Base-by-base conservation (phyloP, 2,888 invertebrate genomes). In the Candidula unifasciata region DNA sequence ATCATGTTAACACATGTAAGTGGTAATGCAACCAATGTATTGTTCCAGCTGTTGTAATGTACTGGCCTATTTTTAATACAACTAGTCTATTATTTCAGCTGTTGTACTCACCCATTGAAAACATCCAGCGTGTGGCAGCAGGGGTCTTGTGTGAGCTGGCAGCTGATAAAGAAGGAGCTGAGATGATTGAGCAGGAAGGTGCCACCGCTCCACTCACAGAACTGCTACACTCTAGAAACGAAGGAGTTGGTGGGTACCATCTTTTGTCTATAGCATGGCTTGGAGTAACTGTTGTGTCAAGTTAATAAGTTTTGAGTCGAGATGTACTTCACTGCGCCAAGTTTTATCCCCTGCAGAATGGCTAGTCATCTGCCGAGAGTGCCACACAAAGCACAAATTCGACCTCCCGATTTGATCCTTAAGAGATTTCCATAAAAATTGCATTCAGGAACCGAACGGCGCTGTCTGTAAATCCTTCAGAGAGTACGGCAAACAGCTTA, bases 121-220 rank as follows among this genome's bases (percentile, higher is more conserved):
- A 98, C 93, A 98, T 99, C 93, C 96, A 99, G 95, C 96, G 99
- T 88, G 98, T 98, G 52, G 98, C 99, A 37, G 98, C 98, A 13
- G 99, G 99, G 3, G 98, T 99, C 8, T 96, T 99, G 35, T 98
- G 98, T 92, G 99, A 99, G 94, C 94, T 99, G 90, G 98, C 99
- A 0, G 96, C 97, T 1, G 99, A 99, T 93, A 98, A 98, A 93
- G 98, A 99, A 94, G 98, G 98, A 10, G 98, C 98, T 1, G 98
- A 98, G 93, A 96, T 98, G 95, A 99, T 99, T 87, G 99, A 99
- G 93, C 97, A 97, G 90, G 98, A 99, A 94, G 99, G 98, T 27
- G 99, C 99, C 85, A 93, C 93, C 30, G 93, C 93, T 69, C 98
- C 98, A 0, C 95, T 99, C 35, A 99, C 99, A 0, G 98, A 99